phyloP scores from a whole-genome alignment of 1,140 invertebrate species.

The Ostrea edulis region DNA sequence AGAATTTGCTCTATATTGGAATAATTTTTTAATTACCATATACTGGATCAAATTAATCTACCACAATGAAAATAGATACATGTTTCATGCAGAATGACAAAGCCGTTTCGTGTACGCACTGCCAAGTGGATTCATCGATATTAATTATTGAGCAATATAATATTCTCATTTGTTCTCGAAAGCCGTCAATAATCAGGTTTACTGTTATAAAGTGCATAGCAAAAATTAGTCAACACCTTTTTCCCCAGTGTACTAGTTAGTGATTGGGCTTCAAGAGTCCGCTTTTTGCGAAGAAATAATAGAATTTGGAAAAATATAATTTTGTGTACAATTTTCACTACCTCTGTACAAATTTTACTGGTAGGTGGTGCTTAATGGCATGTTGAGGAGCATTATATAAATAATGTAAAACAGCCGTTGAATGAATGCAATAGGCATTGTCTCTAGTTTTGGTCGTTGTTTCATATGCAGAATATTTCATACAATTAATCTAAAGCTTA shows the following conservation, averaged over 20 bases:
- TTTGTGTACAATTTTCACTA: neutral
- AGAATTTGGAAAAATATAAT: conserved; percentile 4
- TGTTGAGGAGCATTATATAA: neutral
- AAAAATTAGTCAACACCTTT: neutral
- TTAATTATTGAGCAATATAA: conserved; percentile 21
- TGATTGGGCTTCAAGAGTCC: neutral
- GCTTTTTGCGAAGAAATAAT: neutral
- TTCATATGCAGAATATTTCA: neutral
- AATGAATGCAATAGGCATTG: neutral
- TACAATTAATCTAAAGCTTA: too few species aligned
- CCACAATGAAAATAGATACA: neutral
- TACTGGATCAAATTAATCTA: conserved; percentile 7
- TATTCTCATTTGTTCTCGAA: neutral
- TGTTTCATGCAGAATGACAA: neutral
- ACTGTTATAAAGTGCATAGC: neutral
- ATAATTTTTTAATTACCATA: neutral
- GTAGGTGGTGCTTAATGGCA: neutral
- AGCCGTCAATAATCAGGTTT: neutral
- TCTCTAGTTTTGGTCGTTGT: neutral
- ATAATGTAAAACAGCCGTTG: neutral
- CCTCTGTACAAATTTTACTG: neutral
- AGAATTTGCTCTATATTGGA: neutral
- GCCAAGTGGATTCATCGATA: neutral
- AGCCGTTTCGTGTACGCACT: neutral
- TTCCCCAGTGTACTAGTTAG: neutral